These are phyloP conservation scores for Corythoichthys intestinalis DNA, from an alignment of 2,113 vertebrate species.

Conservation along the genomic window DNA sequence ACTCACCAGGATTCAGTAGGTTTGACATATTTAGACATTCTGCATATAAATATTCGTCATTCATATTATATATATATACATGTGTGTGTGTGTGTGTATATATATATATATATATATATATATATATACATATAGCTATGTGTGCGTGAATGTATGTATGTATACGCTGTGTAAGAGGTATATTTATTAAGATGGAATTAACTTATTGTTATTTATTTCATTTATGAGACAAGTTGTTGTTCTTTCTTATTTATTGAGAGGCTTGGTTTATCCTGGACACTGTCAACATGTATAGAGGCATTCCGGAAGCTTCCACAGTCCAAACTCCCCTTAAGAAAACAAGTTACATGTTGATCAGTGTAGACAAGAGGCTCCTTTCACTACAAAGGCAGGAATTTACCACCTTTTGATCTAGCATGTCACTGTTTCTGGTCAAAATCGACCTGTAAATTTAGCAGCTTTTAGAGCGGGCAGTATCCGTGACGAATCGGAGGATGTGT, in stretches of 20 bases:
- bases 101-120: slow-evolving; percentile 62
- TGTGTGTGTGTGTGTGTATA: slow-evolving; percentile 68
- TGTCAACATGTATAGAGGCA: slow-evolving; percentile 68
- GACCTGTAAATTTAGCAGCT: not conserved
- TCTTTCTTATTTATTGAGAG: slow-evolving; percentile 88
- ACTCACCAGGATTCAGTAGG: slow-evolving; percentile 28
- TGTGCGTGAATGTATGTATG: slow-evolving; percentile 69
- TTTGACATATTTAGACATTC: slow-evolving; percentile 8
- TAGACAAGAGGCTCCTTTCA: not conserved
- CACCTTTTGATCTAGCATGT: not conserved
- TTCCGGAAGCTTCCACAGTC: not conserved
- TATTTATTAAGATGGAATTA: slow-evolving; percentile 98
- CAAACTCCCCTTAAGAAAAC: not conserved
- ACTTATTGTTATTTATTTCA: slow-evolving; percentile 99
- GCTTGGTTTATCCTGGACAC: slow-evolving; percentile 78
- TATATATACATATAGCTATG: slow-evolving; percentile 75
- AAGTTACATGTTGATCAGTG: not conserved
- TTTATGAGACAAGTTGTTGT: slow-evolving; percentile 76
- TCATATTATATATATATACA: slow-evolving; percentile 57
- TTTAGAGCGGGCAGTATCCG: not conserved
- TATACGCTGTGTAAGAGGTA: slow-evolving; percentile 78
- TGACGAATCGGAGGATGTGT: not conserved
- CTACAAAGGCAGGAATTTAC: not conserved
- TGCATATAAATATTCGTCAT: slow-evolving; percentile 52
- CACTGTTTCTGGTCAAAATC: not conserved